Conservation (phyloP, 2,797 vertebrate genomes). For the Eidolon dupreanum region DNA sequence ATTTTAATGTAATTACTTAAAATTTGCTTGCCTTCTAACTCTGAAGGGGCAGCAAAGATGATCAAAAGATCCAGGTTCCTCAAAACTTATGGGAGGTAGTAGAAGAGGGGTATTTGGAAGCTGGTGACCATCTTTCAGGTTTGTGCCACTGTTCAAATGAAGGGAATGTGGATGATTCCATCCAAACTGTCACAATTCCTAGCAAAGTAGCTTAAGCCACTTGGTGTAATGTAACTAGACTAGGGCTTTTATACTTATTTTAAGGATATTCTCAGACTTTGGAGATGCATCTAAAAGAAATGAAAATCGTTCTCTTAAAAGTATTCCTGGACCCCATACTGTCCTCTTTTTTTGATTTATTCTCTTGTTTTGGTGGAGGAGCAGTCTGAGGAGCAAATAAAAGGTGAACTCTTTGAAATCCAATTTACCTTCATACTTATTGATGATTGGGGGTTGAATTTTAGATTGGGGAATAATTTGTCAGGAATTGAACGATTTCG, state of each 20-base stretch:
- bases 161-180: not conserved
- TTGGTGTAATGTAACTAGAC: not conserved
- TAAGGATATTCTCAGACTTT: not conserved
- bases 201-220: not conserved
- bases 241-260: not conserved
- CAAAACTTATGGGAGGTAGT: not conserved
- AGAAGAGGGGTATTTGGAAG: not conserved
- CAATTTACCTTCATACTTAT: not conserved
- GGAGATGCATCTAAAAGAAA: not conserved
- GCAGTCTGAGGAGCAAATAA: not conserved
- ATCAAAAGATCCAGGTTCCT: not conserved
- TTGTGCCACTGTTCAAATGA: not conserved
- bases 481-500: not conserved
- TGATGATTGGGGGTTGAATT: not conserved
- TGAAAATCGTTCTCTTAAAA: not conserved
- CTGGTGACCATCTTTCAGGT: not conserved
- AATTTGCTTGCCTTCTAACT: not conserved
- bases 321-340: not conserved
- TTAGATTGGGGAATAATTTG: not conserved
- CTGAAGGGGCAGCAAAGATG: not conserved
- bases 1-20: slow-evolving; percentile 15
- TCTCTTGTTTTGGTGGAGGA: not conserved
- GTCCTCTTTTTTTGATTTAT: not conserved
- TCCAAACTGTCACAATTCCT: not conserved
- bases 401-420: not conserved